Base-by-base conservation (phyloP, 2,888 invertebrate species). In the Ectobius pallidus region DNA sequence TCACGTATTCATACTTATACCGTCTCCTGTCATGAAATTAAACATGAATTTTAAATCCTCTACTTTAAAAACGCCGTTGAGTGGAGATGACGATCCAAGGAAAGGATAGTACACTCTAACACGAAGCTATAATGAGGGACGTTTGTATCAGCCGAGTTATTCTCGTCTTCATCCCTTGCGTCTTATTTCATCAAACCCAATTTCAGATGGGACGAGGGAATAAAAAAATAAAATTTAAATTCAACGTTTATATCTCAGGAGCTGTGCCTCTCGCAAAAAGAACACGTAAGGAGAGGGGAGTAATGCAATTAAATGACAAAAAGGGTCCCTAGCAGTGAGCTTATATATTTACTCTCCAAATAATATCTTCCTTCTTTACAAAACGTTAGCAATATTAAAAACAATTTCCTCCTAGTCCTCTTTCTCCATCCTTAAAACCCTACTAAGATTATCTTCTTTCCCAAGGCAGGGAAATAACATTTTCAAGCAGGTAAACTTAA, bases 261-360 rank as follows among this genome's bases (percentile, higher is more conserved):
- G n/a, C 52, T 22, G 9, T 11, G 6, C n/a, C 52, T 18, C 22
- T 52, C 25, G 52, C 22, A 52, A 9, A 25, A 22, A 52, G 20
- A 46, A 18, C 27, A 34, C 11, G 34, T 7, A 34, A 58, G 32
- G n/a, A 58, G 6, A 30, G 25, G 27, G 18, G 9, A 58, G 30
- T 58, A 58, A 58, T 58, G 58, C 32, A 58, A 58, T 58, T 58
- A 58, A 58, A 25, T 58, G 32, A 30, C 58, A 58, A 4, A 58
- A 25, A 30, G 34, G 34, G 34, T 34, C 34, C 11, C 7, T 11
- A 34, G 11, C n/a, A 34, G 32, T n/a, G 27, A 6, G n/a, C 16
- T 30, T 30, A 22, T 27, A 25, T 58, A 58, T 58, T 58, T 58
- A 58, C 58, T 58, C 32, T 30, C 16, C 58, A 58, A 30, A 58